Base-by-base conservation (phyloP, 2,888 invertebrate genomes). In the Xestoiulus laeticollis region DNA sequence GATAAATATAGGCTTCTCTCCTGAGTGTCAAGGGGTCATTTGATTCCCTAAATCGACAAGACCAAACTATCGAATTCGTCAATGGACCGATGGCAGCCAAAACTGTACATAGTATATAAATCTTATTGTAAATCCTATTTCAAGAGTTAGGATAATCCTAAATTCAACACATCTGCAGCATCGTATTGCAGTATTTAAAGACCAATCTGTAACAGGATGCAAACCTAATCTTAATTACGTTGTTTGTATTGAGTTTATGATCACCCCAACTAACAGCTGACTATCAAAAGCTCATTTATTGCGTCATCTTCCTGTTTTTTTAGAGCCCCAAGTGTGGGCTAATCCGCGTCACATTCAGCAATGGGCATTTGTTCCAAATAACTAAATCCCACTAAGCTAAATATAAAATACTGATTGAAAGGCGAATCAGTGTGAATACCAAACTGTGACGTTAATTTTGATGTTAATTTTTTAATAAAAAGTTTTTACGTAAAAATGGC, bases 401-500 rank as follows among this genome's bases (percentile, higher is more conserved):
- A n/a, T n/a, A n/a, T n/a, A n/a, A n/a, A n/a, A n/a, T n/a, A n/a
- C n/a, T n/a, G n/a, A n/a, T n/a, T n/a, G n/a, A n/a, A n/a, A n/a
- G n/a, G 12, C 22, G 22, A n/a, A 4, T 14, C n/a, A 59, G 59
- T 4, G 14, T 14, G 2, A 14, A n/a, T 2, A 14, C 19, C n/a
- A 59, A 59, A 59, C 22, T 59, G 59, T 59, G 59, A 59, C 59
- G 59, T 59, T 59, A 59, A 59, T 59, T 59, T n/a, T 59, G 59
- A 59, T 59, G 59, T 59, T 59, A 59, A 59, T 59, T 59, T 59
- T 59, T 59, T 59, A 59, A 59, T 59, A 59, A 59, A 59, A 59
- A 59, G 59, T 59, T 59, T 59, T 59, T 59, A n/a, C 2, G 22
- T n/a, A n/a, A 59, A 59, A n/a, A n/a, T 48, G 48, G 22, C 4